phyloP scores from a whole-genome alignment of 2,888 invertebrate species.

The Sepiola atlantica region DNA sequence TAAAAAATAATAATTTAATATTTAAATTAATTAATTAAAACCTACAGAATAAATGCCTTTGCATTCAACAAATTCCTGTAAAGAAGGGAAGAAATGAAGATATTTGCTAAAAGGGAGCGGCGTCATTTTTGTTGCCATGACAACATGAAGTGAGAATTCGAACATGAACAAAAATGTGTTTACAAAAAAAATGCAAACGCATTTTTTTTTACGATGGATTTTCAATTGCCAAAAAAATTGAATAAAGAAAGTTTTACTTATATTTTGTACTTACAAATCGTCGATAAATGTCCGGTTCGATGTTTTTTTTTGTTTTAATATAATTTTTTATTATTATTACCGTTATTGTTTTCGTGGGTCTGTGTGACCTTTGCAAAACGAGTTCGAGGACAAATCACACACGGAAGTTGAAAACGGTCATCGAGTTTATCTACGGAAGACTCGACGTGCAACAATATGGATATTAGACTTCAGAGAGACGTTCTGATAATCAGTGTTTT shows the following conservation, averaged over 20 bases:
- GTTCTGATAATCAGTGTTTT: too few species aligned
- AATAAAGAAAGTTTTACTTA: background rate
- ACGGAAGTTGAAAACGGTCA: background rate
- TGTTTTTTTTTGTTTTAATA: background rate
- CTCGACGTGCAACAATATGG: background rate
- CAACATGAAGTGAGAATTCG: background rate
- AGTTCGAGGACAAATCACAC: background rate
- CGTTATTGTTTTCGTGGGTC: constrained; percentile 11
- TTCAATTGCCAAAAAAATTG: background rate
- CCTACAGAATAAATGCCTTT: too few species aligned
- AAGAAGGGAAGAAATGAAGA: background rate
- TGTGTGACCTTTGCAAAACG: constrained; percentile 19
- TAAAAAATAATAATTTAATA: too few species aligned
- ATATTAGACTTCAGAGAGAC: background rate
- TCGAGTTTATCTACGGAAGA: background rate
- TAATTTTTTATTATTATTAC: background rate
- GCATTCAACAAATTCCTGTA: too few species aligned
- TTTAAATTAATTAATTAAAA: too few species aligned
- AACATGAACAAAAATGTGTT: background rate
- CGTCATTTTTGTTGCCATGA: background rate
- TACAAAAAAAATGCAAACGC: background rate
- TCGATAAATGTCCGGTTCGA: background rate
- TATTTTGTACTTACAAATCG: background rate
- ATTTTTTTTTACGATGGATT: background rate
- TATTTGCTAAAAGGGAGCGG: background rate